Conservation (phyloP, 2,797 vertebrate species). For the Lepilemur ruficaudatus region DNA sequence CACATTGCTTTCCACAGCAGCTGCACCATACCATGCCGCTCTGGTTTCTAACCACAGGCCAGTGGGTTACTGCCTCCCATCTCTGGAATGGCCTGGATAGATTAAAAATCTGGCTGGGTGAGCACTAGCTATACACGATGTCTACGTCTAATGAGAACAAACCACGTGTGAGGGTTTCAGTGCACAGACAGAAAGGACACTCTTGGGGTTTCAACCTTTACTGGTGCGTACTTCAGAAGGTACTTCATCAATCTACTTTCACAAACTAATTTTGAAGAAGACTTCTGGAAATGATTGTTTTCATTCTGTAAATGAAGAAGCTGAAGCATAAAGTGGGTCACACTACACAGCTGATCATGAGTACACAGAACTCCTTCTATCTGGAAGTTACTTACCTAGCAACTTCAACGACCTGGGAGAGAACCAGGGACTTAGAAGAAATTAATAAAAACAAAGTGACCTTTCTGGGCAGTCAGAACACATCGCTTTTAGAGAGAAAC, state of each 20-base stretch:
- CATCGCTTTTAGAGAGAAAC: not conserved
- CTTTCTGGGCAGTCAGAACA: not conserved
- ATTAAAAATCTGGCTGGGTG: not conserved
- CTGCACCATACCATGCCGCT: not conserved
- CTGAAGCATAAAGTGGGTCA: not conserved
- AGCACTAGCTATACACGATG: no score
- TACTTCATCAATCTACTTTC: not conserved
- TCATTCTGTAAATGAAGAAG: not conserved
- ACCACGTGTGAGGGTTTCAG: not conserved
- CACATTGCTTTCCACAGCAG: not conserved
- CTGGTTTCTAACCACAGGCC: not conserved
- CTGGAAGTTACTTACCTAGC: not conserved
- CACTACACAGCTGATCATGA: not conserved
- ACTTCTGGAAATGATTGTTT: not conserved
- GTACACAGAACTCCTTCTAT: not conserved
- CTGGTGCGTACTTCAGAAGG: not conserved
- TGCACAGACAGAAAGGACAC: not conserved
- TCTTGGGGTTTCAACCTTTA: not conserved
- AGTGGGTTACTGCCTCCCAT: not conserved
- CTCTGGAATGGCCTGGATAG: not conserved
- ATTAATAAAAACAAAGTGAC: not conserved
- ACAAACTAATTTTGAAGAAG: not conserved
- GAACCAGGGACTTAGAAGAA: not conserved
- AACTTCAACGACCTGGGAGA: not conserved
- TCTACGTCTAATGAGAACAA: not conserved